Evolutionary conservation across 2,797 vertebrate genomes (phyloP), one percentile per base, ranked within the genome.

Genomic region (Rhodeus uyekii): DNA sequence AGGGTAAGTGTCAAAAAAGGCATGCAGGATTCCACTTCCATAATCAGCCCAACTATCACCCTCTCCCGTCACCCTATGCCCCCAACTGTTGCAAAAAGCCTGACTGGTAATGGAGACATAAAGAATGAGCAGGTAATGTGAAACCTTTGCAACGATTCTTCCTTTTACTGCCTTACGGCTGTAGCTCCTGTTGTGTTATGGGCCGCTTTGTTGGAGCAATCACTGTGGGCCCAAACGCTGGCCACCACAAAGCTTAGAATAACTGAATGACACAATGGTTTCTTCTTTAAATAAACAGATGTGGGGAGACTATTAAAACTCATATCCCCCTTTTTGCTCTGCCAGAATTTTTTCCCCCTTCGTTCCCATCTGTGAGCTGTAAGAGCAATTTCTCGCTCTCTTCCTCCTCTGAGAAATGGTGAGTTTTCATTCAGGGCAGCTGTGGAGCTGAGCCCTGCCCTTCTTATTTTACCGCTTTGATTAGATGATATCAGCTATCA

Each of bases 281-380:
- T 95, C 95, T 96, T 96, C 93, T 96, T 93, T 96, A 96, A 96
- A 95, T 93, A 96, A 98, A 96, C 94, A 97, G 94, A 95, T 89
- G 84, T 89, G 86, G 89, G 88, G 91, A 93, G 92, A 90, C 93
- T 92, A 92, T 94, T 94, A 94, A 94, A 94, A 85, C 88, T 44
- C 32, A 19, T 16, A 60, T n/a, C 34, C 80, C 61, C 44, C 50
- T 67, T 44, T 71, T 75, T 64, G 55, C 89, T 89, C 90, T 89
- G 87, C 84, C 69, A 83, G 69, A 24, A 10, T 79, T 90, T 92
- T 94, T 89, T 88, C 89, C 83, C 78, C 83, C 76, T 87, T 81
- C 81, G 69, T 86, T 87, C 76, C 80, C 81, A 19, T 87, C 80
- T 38, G 64, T 9, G 71, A 75, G 36, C 34, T 55, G 36, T 73